Conservation (phyloP, 2,888 invertebrate species). For the Azorinus chamasolen region DNA sequence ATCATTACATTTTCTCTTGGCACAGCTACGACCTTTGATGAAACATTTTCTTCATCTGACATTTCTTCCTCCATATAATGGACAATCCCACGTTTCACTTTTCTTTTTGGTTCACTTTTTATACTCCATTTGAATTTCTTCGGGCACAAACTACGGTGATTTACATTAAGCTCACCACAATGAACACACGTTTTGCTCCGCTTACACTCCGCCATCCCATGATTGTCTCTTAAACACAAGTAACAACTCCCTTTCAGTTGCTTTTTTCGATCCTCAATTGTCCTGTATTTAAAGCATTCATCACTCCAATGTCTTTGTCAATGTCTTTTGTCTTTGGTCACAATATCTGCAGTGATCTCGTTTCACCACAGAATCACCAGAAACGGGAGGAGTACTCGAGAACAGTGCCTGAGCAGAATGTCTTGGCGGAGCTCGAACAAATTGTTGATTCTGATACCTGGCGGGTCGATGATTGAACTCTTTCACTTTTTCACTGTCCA, state of each 20-base stretch:
- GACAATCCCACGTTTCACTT: slow-evolving; percentile 6
- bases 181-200: slow-evolving; percentile 26
- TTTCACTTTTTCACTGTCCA: too few relatives aligned
- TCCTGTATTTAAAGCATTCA: slow-evolving; percentile 28
- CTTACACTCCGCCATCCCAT: slow-evolving; percentile 31
- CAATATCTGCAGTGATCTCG: slow-evolving; percentile 51
- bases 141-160: slow-evolving; percentile 40
- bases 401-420: too few relatives aligned
- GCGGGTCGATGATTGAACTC: too few relatives aligned
- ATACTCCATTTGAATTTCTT: slow-evolving; percentile 18
- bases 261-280: slow-evolving; percentile 19
- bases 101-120: too few relatives aligned
- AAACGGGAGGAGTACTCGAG: too few relatives aligned
- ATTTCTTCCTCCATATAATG: neutral
- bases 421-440: too few relatives aligned
- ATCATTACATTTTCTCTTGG: neutral
- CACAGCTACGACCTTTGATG: neutral
- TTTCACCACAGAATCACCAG: too few relatives aligned
- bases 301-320: slow-evolving; percentile 35
- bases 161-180: slow-evolving; percentile 23
- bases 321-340: too few relatives aligned
- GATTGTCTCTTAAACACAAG: slow-evolving; percentile 27
- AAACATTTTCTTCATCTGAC: too few relatives aligned
- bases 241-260: slow-evolving; percentile 20
- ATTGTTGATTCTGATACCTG: too few relatives aligned